phyloP scores from a whole-genome alignment of 1,140 invertebrate genomes.

The Zaprionus inermis region DNA sequence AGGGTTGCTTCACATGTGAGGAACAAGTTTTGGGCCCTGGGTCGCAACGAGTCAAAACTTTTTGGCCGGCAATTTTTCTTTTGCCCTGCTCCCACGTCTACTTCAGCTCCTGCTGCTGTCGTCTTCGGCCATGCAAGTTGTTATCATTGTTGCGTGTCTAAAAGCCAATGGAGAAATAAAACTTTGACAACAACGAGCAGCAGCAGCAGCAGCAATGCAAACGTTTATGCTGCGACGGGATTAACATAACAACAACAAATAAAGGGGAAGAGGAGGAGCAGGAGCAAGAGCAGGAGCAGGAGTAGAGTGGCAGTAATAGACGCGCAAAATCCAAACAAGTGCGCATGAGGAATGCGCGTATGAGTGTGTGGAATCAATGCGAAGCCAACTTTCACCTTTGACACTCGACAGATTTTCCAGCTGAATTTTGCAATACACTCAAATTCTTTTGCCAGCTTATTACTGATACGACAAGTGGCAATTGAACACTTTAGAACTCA shows the following conservation, averaged over 20 bases:
- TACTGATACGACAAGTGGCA: not conserved
- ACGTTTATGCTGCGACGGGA: slow-evolving; percentile 71
- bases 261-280: not conserved
- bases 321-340: slow-evolving; percentile 22
- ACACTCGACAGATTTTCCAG: not conserved
- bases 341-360: slow-evolving; percentile 14
- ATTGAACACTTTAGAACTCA: not conserved
- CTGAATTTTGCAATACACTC: slow-evolving; percentile 31
- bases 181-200: slow-evolving; percentile 62
- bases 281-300: too few species aligned
- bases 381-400: slow-evolving; percentile 56
- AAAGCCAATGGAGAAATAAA: slow-evolving; percentile 75
- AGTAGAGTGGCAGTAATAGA: slow-evolving; percentile 23
- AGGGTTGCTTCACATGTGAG: not conserved
- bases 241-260: slow-evolving; percentile 56
- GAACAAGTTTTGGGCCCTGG: slow-evolving; percentile 51
- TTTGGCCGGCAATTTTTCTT: slow-evolving; percentile 52
- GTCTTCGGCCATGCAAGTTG: slow-evolving; percentile 63
- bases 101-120: not conserved
- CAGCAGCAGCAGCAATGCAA: slow-evolving; percentile 49
- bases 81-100: not conserved
- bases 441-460: not conserved
- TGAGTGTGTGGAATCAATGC: slow-evolving; percentile 59
- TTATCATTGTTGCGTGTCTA: slow-evolving; percentile 82
- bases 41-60: slow-evolving; percentile 52